phyloP scores from a whole-genome alignment of 2,888 invertebrate species.

The Stenchaetothrips biformis region DNA sequence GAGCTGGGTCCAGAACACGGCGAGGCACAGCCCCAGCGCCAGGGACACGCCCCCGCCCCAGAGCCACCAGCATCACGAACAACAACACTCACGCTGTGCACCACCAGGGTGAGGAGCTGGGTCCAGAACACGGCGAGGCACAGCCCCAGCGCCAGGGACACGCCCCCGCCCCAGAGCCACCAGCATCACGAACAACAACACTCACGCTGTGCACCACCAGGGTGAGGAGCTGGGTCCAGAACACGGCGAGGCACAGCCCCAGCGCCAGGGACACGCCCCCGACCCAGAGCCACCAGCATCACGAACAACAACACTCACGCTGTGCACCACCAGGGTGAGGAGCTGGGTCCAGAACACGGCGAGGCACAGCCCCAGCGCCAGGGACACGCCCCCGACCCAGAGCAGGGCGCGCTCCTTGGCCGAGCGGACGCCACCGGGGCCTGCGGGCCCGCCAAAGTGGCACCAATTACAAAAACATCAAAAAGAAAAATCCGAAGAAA shows the following conservation, averaged over 20 bases:
- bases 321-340: slow-evolving; percentile 4
- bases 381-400: not conserved
- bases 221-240: slow-evolving; percentile 1
- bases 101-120: not conserved
- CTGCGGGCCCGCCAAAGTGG: not conserved
- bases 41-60: not conserved
- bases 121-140: not conserved
- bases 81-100: not conserved
- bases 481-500: not conserved
- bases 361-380: not conserved
- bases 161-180: not conserved
- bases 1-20: not conserved
- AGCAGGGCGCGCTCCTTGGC: not conserved
- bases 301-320: not conserved
- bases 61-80: not conserved
- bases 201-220: slow-evolving; percentile 16
- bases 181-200: not conserved
- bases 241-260: not conserved
- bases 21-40: not conserved
- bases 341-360: not conserved
- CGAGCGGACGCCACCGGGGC: not conserved
- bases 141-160: not conserved
- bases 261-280: not conserved
- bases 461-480: not conserved
- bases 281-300: not conserved